A percentile compares a stretch with the other conserved stretches of the same genome.
Evolutionary conservation across 2,113 vertebrate species (phyloP).

Genomic region (Lichenostomus cassidix): DNA sequence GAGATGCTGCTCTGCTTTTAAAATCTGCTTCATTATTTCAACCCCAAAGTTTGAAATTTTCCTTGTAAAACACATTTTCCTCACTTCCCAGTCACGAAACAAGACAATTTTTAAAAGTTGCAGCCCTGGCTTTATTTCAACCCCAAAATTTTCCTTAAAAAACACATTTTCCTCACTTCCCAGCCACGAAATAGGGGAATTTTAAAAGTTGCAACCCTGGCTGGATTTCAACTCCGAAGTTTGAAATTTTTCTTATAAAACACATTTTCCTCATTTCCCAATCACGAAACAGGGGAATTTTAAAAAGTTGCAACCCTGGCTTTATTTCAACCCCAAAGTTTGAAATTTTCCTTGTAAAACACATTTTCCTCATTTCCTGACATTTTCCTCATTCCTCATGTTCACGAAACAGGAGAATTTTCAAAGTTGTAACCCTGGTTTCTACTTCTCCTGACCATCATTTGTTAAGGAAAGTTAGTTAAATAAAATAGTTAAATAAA

Average conservation of each 20-base stretch:
- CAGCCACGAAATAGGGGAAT: no score
- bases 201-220: background rate
- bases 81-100: background rate
- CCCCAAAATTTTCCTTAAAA: no score
- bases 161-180: no score
- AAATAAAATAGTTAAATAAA: background rate
- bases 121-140: background rate
- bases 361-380: no score
- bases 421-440: background rate
- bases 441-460: background rate
- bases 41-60: background rate
- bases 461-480: background rate
- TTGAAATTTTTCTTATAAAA: background rate
- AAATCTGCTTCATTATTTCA: background rate
- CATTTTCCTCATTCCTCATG: no score
- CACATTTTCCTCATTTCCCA: background rate
- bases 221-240: background rate
- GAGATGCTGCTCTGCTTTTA: background rate
- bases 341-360: no score
- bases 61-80: background rate
- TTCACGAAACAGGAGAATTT: no score
- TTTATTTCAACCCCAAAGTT: background rate
- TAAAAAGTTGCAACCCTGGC: rapidly evolving
- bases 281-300: background rate
- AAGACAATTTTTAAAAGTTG: background rate